phyloP scores from a whole-genome alignment of 2,113 vertebrate genomes.

The Chamaetylas fuelleborni region DNA sequence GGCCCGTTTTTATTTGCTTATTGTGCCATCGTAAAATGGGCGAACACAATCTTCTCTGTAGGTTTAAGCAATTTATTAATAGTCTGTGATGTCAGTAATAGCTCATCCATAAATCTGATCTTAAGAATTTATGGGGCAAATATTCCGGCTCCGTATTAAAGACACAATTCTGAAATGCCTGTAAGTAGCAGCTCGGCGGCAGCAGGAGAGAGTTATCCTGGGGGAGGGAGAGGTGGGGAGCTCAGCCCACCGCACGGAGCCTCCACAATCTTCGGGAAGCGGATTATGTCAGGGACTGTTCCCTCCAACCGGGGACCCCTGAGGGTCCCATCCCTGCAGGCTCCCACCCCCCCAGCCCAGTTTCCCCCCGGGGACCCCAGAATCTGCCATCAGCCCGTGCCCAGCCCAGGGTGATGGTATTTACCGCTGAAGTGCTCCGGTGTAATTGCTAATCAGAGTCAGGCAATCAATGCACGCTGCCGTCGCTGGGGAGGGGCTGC shows the following conservation, averaged over 20 bases:
- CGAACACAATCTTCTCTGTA: neutral
- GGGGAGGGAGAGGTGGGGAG: neutral
- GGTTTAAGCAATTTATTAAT: conserved; percentile 66
- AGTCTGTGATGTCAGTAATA: conserved; percentile 55
- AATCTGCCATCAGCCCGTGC: neutral
- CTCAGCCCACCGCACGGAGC: neutral
- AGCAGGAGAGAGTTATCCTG: neutral
- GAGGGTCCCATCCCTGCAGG: neutral
- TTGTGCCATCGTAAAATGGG: neutral
- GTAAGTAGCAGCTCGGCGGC: neutral
- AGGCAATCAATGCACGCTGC: conserved; percentile 64
- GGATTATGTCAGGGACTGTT: neutral
- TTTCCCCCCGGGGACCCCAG: neutral
- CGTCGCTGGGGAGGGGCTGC: neutral
- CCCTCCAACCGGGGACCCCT: neutral
- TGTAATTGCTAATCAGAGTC: conserved; percentile 74
- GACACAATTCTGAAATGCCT: conserved; percentile 66
- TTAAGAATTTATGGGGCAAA: conserved; percentile 70
- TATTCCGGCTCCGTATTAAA: conserved; percentile 67
- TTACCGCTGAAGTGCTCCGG: neutral
- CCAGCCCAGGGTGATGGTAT: neutral
- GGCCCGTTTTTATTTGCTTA: neutral
- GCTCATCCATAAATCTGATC: conserved; percentile 64
- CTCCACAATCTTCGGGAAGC: neutral
- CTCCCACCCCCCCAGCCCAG: accelerated